Evolutionary conservation across 2,797 vertebrate genomes (phyloP), one percentile per base, ranked within the genome.

Genomic region (Podarcis siculus): DNA sequence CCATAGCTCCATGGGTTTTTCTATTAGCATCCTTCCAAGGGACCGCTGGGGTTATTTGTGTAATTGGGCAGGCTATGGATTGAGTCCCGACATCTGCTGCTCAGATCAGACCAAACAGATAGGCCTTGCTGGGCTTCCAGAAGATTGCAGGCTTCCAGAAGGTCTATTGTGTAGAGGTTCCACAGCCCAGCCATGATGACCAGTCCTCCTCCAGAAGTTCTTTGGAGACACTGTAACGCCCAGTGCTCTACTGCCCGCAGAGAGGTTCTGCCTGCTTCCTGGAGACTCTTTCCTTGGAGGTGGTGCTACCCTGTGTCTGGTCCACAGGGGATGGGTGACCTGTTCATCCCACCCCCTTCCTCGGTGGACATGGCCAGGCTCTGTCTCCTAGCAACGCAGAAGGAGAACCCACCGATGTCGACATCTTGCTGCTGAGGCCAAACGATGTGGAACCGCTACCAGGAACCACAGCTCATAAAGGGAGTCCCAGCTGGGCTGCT

Each of bases 341-440:
- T 4, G 3, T 25, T 10, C 27, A 12, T 39, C 37, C 61, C 64
- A 4, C 32, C 73, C 30, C 23, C 45, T 23, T n/a, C 19, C 58
- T 39, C 45, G 2, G 15, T 45, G 82, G 55, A 27, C 35, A 3
- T 42, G 35, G 82, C 67, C 37, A 37, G 82, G 6, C 55, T 49
- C 10, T 8, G 32, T 89, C 78, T 81, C 88, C 88, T 89, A 85
- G 88, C 88, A 89, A 89, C 88, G 4, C 71, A 32, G 83, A 67
- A 85, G 83, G 69, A 89, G 88, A 89, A 85, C 71, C 10, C n/a
- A 8, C 83, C 55, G 83, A 81, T 17, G 83, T 77, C 78, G n/a
- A 3, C 69, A 25, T 35, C 83, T 45, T 15, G 32, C 10, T 58
- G 69, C 78, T 55, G 87, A 76, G 37, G 83, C 69, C 71, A 19